Conservation (phyloP, 2,113 vertebrate species). For the Nanorana parkeri region DNA sequence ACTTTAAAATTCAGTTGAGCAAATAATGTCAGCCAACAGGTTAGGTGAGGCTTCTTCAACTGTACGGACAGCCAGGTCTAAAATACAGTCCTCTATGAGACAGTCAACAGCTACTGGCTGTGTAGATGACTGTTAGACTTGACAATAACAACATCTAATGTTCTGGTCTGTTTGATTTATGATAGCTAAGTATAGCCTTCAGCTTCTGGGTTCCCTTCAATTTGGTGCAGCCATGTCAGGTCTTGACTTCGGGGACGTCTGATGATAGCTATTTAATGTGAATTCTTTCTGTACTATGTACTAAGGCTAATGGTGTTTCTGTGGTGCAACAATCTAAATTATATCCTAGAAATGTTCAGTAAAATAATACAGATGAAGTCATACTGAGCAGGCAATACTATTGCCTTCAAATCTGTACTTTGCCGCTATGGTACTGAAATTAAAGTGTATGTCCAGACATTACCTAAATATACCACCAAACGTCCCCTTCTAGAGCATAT, state of each 20-base stretch:
- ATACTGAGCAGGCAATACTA: too few relatives aligned
- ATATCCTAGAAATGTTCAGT: background rate
- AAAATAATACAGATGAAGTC: background rate
- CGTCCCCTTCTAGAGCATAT: too few relatives aligned
- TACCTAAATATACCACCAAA: too few relatives aligned
- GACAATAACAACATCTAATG: constrained; percentile 52
- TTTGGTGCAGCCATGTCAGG: constrained; percentile 30
- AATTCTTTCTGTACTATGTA: constrained; percentile 23
- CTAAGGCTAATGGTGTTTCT: constrained; percentile 1
- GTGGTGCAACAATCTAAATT: background rate
- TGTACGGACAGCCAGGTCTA: constrained; percentile 23
- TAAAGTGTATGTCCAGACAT: background rate
- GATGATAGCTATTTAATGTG: constrained; percentile 42
- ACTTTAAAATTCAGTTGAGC: constrained; percentile 4
- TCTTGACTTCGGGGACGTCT: constrained; percentile 31
- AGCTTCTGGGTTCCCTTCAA: constrained; percentile 38
- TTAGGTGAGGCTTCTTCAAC: constrained; percentile 14
- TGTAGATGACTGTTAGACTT: constrained; percentile 39
- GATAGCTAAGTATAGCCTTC: constrained; percentile 40
- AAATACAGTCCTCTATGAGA: constrained; percentile 31
- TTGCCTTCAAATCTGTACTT: too few relatives aligned
- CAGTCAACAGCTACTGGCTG: constrained; percentile 43
- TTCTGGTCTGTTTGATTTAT: constrained; percentile 51
- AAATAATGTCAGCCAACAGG: constrained; percentile 33
- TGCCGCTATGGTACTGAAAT: too few relatives aligned